Percentiles rank a stretch among this genome's conserved stretches.
Evolutionary conservation across 2,113 vertebrate genomes (phyloP).

Genomic region (Chrysochloris asiatica): DNA sequence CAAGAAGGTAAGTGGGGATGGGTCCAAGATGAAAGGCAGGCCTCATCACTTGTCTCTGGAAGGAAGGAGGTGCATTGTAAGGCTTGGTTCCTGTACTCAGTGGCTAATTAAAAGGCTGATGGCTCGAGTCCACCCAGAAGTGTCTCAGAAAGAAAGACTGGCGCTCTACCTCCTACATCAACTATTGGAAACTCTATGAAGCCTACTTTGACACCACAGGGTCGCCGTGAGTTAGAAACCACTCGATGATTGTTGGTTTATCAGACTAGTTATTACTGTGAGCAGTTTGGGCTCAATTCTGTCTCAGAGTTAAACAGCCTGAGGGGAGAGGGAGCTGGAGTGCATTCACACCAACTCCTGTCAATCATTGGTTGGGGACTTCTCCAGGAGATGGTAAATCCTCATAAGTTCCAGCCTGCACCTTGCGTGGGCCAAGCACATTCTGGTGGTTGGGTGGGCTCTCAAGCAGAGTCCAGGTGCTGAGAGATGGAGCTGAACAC

Average conservation of each 20-base stretch:
- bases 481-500: background rate
- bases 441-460: background rate
- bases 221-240: too few relatives aligned
- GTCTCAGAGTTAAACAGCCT: fast-evolving
- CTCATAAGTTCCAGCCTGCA: background rate
- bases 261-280: background rate
- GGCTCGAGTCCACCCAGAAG: background rate
- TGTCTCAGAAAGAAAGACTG: background rate
- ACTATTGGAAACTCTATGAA: too few relatives aligned
- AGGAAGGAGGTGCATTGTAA: background rate
- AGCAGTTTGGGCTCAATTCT: background rate
- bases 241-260: too few relatives aligned
- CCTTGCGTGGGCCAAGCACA: fast-evolving
- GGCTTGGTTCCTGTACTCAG: background rate
- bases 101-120: background rate
- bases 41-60: fast-evolving
- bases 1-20: background rate
- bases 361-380: too few relatives aligned
- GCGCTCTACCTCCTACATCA: background rate
- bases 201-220: too few relatives aligned
- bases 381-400: background rate
- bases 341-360: too few relatives aligned
- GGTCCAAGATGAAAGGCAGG: background rate
- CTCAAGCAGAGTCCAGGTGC: fast-evolving
- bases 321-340: background rate